Conservation (phyloP, 2,888 invertebrate species). For the Hydrotaea cyrtoneurina region DNA sequence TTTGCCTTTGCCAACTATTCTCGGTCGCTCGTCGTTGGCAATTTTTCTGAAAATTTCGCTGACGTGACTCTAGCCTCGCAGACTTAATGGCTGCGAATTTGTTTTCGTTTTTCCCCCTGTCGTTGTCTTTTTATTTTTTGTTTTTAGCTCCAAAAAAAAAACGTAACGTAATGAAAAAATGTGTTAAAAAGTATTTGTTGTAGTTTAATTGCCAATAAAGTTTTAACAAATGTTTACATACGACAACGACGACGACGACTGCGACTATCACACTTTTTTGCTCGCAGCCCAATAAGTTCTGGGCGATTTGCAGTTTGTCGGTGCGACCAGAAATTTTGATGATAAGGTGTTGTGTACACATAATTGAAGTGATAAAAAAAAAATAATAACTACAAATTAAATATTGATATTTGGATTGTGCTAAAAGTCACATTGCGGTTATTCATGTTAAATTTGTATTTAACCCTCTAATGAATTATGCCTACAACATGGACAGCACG, state of each 20-base stretch:
- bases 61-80: slow-evolving; percentile 68
- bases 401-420: neutral
- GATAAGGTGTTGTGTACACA: slow-evolving; percentile 24
- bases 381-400: slow-evolving; percentile 8
- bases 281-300: neutral
- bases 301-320: neutral
- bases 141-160: neutral
- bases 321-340: neutral
- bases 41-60: slow-evolving; percentile 42
- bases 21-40: neutral
- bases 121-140: neutral
- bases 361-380: slow-evolving; percentile 22
- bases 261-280: neutral
- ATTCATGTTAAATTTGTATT: neutral
- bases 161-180: slow-evolving; percentile 3
- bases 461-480: slow-evolving; percentile 1
- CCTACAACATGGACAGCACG: no score
- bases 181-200: slow-evolving; percentile 34
- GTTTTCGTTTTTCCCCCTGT: slow-evolving; percentile 21
- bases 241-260: neutral
- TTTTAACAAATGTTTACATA: slow-evolving; percentile 49
- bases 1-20: slow-evolving; percentile 14
- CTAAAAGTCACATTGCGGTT: slow-evolving; percentile 16
- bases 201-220: slow-evolving; percentile 24
- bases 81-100: slow-evolving; percentile 73